phyloP scores from a whole-genome alignment of 2,797 vertebrate genomes.

The Carcharodon carcharias region DNA sequence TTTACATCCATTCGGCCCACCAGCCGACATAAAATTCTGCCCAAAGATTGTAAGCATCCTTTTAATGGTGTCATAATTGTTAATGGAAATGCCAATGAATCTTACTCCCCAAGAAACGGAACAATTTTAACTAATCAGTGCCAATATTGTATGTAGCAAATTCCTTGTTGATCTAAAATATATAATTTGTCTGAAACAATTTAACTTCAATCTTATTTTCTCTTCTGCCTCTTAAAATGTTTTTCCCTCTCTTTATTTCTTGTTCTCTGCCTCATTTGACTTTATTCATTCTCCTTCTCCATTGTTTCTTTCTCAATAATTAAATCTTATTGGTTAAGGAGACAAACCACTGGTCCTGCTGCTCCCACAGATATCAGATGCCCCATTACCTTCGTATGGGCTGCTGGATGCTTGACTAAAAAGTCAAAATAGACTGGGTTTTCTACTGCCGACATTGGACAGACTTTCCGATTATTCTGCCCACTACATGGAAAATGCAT shows the following conservation, averaged over 20 bases:
- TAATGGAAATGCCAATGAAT: neutral
- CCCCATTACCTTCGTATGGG: neutral
- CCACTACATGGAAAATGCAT: neutral
- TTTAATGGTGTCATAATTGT: neutral
- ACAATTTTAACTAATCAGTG: neutral
- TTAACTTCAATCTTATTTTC: neutral
- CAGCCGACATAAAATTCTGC: too few relatives aligned
- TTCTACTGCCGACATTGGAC: neutral
- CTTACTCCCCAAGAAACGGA: neutral
- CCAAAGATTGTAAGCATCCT: neutral
- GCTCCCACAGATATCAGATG: neutral
- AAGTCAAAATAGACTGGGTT: too few relatives aligned
- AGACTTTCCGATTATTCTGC: neutral
- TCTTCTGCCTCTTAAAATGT: neutral
- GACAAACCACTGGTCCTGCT: neutral
- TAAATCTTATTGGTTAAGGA: neutral
- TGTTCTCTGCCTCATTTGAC: neutral
- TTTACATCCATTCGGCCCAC: too few relatives aligned
- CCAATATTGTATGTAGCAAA: neutral
- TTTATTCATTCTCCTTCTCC: neutral
- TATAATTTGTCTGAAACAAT: neutral
- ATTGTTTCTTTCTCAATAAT: neutral
- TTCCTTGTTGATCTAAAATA: neutral
- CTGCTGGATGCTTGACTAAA: neutral
- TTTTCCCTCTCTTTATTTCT: neutral